Conservation (phyloP, 2,797 vertebrate genomes). For the Pteronotus mesoamericanus region DNA sequence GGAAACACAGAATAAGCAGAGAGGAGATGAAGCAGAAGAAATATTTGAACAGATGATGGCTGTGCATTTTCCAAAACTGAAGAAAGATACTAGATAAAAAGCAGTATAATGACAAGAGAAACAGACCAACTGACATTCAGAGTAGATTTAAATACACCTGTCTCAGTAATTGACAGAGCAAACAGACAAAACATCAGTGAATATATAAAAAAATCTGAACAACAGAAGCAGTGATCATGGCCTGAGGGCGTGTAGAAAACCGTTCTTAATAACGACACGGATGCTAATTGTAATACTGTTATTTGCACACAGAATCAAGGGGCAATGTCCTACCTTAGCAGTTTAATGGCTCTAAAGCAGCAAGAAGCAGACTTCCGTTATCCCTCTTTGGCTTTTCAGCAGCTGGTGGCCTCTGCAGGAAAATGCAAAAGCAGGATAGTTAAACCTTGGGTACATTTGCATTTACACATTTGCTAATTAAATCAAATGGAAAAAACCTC, state of each 20-base stretch:
- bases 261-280: not conserved
- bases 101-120: not conserved
- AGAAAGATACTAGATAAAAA: not conserved
- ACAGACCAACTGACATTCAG: not conserved
- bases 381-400: constrained; percentile 36
- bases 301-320: constrained; percentile 57
- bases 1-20: not conserved
- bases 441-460: constrained; percentile 58
- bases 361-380: constrained; percentile 31
- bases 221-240: not conserved
- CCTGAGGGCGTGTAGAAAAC: not conserved
- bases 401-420: constrained; percentile 46
- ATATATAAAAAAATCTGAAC: not conserved
- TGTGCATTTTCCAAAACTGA: not conserved
- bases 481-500: constrained; percentile 65
- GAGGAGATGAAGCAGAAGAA: not conserved
- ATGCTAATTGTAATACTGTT: constrained; percentile 57
- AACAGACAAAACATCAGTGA: not conserved
- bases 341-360: constrained; percentile 49
- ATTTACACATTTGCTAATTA: constrained; percentile 73
- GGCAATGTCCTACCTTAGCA: constrained; percentile 53
- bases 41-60: not conserved
- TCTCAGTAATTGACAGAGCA: not conserved
- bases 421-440: constrained; percentile 49
- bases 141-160: not conserved